Evolutionary conservation across 2,797 vertebrate species (phyloP).

Genomic region (Bradypodion pumilum): DNA sequence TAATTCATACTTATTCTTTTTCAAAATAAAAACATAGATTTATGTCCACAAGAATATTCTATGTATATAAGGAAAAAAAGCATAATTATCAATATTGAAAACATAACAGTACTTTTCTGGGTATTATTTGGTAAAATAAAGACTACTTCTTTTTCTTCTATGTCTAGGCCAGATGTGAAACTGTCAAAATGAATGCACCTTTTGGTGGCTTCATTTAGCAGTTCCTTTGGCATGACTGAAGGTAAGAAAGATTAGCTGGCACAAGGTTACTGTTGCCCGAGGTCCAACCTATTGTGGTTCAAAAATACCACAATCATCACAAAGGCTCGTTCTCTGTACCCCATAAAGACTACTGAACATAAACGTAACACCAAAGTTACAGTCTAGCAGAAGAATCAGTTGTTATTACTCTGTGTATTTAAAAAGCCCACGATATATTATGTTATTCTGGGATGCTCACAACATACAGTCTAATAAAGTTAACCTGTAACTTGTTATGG

Average conservation of each 20-base stretch:
- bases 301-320: too few relatives aligned
- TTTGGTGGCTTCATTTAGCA: too few relatives aligned
- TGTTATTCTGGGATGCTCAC: conserved; percentile 12
- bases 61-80: not conserved
- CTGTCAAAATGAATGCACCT: too few relatives aligned
- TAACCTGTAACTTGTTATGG: conserved; percentile 28
- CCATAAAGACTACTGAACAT: too few relatives aligned
- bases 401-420: conserved; percentile 28
- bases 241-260: too few relatives aligned
- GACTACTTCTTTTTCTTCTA: too few relatives aligned
- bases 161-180: too few relatives aligned
- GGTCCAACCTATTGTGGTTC: too few relatives aligned
- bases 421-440: conserved; percentile 26
- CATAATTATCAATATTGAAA: conserved; percentile 2
- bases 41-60: not conserved
- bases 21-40: not conserved
- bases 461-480: conserved; percentile 39
- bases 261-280: too few relatives aligned
- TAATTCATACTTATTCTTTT: conserved; percentile 28
- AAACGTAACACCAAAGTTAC: not conserved
- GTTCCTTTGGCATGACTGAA: too few relatives aligned
- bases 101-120: not conserved
- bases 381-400: conserved; percentile 22
- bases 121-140: conserved; percentile 24
- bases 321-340: too few relatives aligned